phyloP scores from a whole-genome alignment of 2,797 vertebrate species.

The Antennarius maculatus region DNA sequence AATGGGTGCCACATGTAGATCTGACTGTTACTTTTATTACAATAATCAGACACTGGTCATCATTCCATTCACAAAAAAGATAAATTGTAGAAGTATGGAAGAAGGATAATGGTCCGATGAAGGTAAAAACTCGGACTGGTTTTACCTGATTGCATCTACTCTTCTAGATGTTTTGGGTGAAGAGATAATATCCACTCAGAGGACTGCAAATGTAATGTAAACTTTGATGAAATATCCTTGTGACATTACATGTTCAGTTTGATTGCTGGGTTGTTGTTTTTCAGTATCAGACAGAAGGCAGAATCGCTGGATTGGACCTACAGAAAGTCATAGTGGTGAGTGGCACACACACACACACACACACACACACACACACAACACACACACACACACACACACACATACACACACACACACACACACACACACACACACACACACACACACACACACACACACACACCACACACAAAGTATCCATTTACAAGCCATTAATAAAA shows the following conservation, averaged over 20 bases:
- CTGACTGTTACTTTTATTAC: not conserved
- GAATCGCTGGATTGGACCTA: slow-evolving; percentile 81
- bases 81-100: not conserved
- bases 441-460: slow-evolving; percentile 11
- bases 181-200: no score
- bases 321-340: slow-evolving; percentile 84
- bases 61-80: not conserved
- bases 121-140: no score
- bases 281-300: slow-evolving; percentile 77
- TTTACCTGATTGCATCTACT: no score
- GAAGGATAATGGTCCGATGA: no score
- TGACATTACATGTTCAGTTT: slow-evolving; percentile 1
- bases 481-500: no score
- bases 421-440: slow-evolving; percentile 8
- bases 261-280: slow-evolving; percentile 15
- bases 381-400: slow-evolving; percentile 12
- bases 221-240: not conserved
- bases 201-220: no score
- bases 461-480: no score
- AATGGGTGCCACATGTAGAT: no score
- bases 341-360: slow-evolving; percentile 1
- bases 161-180: no score
- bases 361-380: not conserved
- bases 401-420: not conserved
- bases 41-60: not conserved